A percentile compares a stretch with the other conserved stretches of the same genome.
These are phyloP conservation scores for Anguilla japonica DNA, from an alignment of 2,113 vertebrate species.

Conservation along the genomic window DNA sequence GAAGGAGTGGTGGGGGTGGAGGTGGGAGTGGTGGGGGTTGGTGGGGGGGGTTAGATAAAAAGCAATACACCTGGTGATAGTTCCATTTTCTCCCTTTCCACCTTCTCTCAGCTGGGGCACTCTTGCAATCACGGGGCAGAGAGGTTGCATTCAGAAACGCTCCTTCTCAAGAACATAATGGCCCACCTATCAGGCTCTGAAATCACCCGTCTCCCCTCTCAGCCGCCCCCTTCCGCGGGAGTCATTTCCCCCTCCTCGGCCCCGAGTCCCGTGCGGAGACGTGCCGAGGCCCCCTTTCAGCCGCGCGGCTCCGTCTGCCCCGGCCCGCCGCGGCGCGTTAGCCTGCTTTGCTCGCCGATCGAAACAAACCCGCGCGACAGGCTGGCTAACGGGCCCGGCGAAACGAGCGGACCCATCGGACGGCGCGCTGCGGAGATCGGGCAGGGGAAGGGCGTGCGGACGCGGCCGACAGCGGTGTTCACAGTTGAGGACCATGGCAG, in stretches of 20 bases:
- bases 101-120: slow-evolving; percentile 27
- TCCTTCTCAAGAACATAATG: slow-evolving; percentile 16
- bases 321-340: not conserved
- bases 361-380: not conserved
- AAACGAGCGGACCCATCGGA: not conserved
- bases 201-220: not conserved
- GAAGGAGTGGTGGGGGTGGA: not conserved
- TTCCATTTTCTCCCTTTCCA: slow-evolving; percentile 3
- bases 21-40: too few species aligned
- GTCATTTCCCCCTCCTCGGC: not conserved
- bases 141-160: slow-evolving; percentile 1
- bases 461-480: not conserved
- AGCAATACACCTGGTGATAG: slow-evolving; percentile 5
- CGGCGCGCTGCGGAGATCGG: not conserved
- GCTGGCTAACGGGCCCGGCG: not conserved
- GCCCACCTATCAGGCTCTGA: not conserved
- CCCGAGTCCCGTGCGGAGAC: not conserved
- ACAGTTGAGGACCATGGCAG: not conserved
- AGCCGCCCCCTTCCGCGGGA: not conserved
- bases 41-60: not conserved
- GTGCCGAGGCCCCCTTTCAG: not conserved
- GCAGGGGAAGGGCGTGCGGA: not conserved
- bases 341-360: not conserved
- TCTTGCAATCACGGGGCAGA: slow-evolving; percentile 26
- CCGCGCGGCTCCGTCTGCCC: not conserved